phyloP scores from a whole-genome alignment of 2,888 invertebrate genomes.

The Phortica okadai region DNA sequence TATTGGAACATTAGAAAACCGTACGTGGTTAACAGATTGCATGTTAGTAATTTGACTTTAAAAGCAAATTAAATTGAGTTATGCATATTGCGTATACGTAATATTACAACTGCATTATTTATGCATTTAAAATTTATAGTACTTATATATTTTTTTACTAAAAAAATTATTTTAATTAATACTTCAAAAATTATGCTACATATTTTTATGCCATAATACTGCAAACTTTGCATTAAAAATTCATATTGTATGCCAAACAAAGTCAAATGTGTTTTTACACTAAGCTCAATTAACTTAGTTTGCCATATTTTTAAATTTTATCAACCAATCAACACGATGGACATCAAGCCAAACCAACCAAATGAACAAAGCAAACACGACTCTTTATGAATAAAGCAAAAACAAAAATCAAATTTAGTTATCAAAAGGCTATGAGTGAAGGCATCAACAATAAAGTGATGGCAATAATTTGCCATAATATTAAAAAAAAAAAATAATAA shows the following conservation, averaged over 20 bases:
- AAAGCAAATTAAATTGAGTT: too few species aligned
- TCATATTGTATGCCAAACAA: not conserved
- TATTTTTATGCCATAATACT: too few species aligned
- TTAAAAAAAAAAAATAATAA: not conserved
- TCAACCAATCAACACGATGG: not conserved
- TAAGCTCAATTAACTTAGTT: slow-evolving; percentile 19
- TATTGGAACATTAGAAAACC: slow-evolving; percentile 34
- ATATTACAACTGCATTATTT: not conserved
- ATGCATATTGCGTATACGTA: slow-evolving; percentile 6
- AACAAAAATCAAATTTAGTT: not conserved
- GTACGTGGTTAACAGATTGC: not conserved
- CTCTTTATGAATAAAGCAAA: not conserved
- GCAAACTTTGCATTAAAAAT: too few species aligned
- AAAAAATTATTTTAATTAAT: not conserved
- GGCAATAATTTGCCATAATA: not conserved
- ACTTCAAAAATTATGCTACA: too few species aligned
- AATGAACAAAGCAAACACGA: slow-evolving; percentile 4
- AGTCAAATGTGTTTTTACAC: not conserved
- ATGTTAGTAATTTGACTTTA: too few species aligned
- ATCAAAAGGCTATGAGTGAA: not conserved
- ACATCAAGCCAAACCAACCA: not conserved
- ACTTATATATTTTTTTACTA: not conserved
- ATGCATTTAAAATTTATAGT: not conserved
- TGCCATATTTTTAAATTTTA: slow-evolving; percentile 1
- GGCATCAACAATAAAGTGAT: not conserved